phyloP scores from a whole-genome alignment of 1,140 invertebrate genomes.

The Drosophila pallidifrons region DNA sequence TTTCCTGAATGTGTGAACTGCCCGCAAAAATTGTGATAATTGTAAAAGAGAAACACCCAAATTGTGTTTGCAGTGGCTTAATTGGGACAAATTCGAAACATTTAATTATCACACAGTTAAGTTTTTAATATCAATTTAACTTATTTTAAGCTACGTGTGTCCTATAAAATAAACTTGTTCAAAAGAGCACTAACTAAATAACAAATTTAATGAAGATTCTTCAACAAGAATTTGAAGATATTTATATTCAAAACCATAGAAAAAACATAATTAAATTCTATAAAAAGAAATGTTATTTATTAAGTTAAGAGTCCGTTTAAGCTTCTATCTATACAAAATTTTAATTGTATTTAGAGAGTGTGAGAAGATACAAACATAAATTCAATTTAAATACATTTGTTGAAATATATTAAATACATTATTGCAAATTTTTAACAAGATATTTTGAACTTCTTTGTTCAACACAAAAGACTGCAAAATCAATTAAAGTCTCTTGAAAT shows the following conservation, averaged over 20 bases:
- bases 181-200: neutral
- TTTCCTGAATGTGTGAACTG: neutral
- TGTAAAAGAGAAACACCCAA: neutral
- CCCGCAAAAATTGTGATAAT: neutral
- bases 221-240: too few relatives aligned
- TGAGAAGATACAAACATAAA: too few relatives aligned
- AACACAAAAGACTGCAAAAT: slow-evolving; percentile 1
- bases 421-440: neutral
- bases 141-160: neutral
- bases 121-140: neutral
- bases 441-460: neutral
- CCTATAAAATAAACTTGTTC: neutral
- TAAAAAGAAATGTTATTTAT: too few relatives aligned
- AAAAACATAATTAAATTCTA: too few relatives aligned
- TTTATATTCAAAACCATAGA: too few relatives aligned
- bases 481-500: slow-evolving; percentile 1
- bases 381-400: too few relatives aligned
- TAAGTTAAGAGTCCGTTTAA: too few relatives aligned
- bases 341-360: too few relatives aligned
- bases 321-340: too few relatives aligned
- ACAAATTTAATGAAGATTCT: neutral
- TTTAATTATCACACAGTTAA: slow-evolving; percentile 1
- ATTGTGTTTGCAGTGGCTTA: slow-evolving; percentile 9
- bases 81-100: slow-evolving; percentile 11
- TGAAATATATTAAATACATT: neutral